Evolutionary conservation across 2,113 vertebrate genomes (phyloP), one percentile per base, ranked within the genome.

Genomic region (Macquaria australasica): DNA sequence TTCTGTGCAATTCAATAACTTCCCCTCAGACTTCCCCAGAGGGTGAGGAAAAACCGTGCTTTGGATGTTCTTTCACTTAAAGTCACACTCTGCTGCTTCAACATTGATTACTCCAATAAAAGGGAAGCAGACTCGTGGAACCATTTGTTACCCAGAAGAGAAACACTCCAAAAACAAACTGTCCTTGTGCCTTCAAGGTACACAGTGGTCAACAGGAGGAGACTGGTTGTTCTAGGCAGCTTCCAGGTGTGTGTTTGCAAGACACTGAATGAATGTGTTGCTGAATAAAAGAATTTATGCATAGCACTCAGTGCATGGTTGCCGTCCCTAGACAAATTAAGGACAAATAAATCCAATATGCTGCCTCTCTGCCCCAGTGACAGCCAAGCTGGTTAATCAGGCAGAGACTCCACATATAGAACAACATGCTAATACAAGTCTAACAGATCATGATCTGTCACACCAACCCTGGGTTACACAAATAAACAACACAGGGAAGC

Each of bases 401-500:
- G 60, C 25, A 73, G 55, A 62, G 37, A 64, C 60, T 39, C 53
- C 23, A 15, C 50, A 69, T 48, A 56, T 37, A 39, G 55, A 69
- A n/a, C 58, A 74, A 72, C 78, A 50, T 69, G 83, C 41, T 41
- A 45, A 76, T 31, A 83, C 70, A 80, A 28, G 77, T 73, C 66
- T 6, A n/a, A 53, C 41, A 60, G 51, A 51, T 79, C 45, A 11
- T 0, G 28, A 14, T 9, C 56, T 60, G 58, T 77, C 60, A 59
- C 37, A 63, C 28, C 62, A 56, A 28, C 37, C 58, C 34, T 21
- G 34, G 20, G 41, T 50, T 71, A 25, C 7, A 50, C 6, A 43
- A 67, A 67, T 0, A 66, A 15, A 34, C 10, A 31, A 67, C 16
- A 43, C 28, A 64, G 48, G 16, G 21, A 45, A 56, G 20, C 12